Percentiles rank a stretch among this genome's conserved stretches.
These are phyloP conservation scores for Eupleurogrammus muticus DNA, from an alignment of 2,797 vertebrate species.

Conservation along the genomic window DNA sequence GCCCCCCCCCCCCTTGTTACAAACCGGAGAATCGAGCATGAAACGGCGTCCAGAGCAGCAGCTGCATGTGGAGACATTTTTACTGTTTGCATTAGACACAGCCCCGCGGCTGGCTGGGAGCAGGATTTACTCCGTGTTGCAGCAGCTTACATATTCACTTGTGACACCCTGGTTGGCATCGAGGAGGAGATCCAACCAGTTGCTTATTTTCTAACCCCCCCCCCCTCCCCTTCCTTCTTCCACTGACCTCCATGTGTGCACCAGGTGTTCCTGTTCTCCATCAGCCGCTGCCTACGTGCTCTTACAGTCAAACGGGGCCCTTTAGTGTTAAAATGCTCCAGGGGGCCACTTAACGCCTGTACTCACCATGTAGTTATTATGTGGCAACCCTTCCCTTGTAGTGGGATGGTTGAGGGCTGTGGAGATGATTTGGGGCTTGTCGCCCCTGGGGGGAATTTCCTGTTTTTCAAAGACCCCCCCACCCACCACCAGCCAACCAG, in stretches of 20 bases:
- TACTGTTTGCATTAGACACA: constrained; percentile 6
- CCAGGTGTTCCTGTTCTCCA: constrained; percentile 64
- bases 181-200: background rate
- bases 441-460: constrained; percentile 63
- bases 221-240: background rate
- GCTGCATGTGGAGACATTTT: background rate
- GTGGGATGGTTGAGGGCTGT: constrained; percentile 25
- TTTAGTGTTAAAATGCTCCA: constrained; percentile 51
- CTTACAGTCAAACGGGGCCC: constrained; percentile 36
- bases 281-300: constrained; percentile 41
- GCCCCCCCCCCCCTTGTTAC: background rate
- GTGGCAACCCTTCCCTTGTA: constrained; percentile 28
- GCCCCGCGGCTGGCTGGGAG: background rate
- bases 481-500: background rate
- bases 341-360: constrained; percentile 58
- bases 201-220: background rate
- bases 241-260: constrained; percentile 40
- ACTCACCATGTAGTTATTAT: constrained; percentile 41
- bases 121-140: background rate
- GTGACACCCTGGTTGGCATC: too few relatives aligned
- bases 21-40: background rate
- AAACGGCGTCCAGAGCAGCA: background rate
- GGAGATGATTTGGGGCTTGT: constrained; percentile 41
- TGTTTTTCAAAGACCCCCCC: constrained; percentile 51
- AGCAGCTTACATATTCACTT: background rate